A percentile compares a stretch with the other conserved stretches of the same genome.
Conservation (phyloP, 1,140 invertebrate species). For the Lasaia peninsularis region DNA sequence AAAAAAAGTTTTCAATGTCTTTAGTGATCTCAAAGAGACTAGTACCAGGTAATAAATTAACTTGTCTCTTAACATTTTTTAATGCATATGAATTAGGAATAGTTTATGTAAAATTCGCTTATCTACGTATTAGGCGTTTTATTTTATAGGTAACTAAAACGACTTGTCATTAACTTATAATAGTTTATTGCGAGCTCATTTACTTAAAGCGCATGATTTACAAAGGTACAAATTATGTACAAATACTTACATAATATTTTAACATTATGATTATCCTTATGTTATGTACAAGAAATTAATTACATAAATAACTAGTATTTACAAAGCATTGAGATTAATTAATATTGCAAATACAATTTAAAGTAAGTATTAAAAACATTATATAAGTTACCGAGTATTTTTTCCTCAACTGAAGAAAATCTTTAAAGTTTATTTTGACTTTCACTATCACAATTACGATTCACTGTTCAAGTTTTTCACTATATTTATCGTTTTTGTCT, state of each 20-base stretch:
- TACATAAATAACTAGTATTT: constrained; percentile 54
- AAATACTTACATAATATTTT: constrained; percentile 10
- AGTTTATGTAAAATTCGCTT: too few species aligned
- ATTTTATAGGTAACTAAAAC: background rate
- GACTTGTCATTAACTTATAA: background rate
- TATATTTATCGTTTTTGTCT: background rate
- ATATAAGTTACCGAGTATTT: background rate
- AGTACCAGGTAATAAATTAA: too few species aligned
- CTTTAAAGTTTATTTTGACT: constrained; percentile 23
- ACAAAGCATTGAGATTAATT: constrained; percentile 37
- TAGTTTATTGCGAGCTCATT: constrained; percentile 38
- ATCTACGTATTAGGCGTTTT: too few species aligned
- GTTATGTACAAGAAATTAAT: constrained; percentile 27
- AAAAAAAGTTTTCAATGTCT: too few species aligned
- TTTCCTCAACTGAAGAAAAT: background rate
- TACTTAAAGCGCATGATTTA: constrained; percentile 46
- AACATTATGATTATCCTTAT: constrained; percentile 17
- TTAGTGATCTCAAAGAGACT: too few species aligned
- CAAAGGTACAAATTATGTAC: constrained; percentile 41
- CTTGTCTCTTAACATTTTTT: too few species aligned
- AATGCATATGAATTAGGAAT: too few species aligned
- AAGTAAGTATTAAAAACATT: background rate
- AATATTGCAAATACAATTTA: background rate
- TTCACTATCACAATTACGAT: constrained; percentile 32
- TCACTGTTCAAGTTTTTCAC: constrained; percentile 13